Base-by-base conservation (phyloP, 2,888 invertebrate species). In the Acronicta leporina region DNA sequence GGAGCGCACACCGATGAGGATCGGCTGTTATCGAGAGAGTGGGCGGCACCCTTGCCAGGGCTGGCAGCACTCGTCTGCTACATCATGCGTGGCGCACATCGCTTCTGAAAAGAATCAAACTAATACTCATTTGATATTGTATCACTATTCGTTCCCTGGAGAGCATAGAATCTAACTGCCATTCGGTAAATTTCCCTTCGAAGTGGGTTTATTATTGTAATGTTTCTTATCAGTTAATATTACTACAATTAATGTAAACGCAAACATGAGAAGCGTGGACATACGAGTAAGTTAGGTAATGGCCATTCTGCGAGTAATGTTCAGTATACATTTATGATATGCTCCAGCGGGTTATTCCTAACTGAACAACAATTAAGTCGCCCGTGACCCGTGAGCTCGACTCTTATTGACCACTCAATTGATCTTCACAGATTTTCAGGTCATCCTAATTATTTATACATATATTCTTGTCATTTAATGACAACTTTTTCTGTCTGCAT, bases 321-420 rank as follows among this genome's bases (percentile, higher is more conserved):
- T 64, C 63, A 66, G 27, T 27, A 30, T 33, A 13, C n/a, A n/a
- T n/a, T 25, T 48, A 65, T 50, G 45, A 67, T 70, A 66, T 79
- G 73, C 84, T 83, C 69, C 30, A 74, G 72, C 74, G 60, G 75
- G 81, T 84, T 85, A 73, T 80, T 80, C 80, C 80, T 78, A 64
- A 77, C 79, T 83, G 83, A 77, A 76, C 80, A 86, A 80, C 84
- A 91, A 92, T 92, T 89, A 88, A 83, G 80, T 77, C 81, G 89
- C 80, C 91, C 91, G 80, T 92, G 92, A 92, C 92, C 92, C 82
- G 76, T 81, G 85, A 81, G 85, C 84, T 83, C 88, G 87, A 84
- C 87, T 86, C 87, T 87, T 87, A 89, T 90, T 91, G 89, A 88
- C 87, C 87, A 87, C 75, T 86, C 88, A 92, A 92, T 93, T 92